Conservation (phyloP, 2,113 vertebrate genomes). For the Panthera uncia region DNA sequence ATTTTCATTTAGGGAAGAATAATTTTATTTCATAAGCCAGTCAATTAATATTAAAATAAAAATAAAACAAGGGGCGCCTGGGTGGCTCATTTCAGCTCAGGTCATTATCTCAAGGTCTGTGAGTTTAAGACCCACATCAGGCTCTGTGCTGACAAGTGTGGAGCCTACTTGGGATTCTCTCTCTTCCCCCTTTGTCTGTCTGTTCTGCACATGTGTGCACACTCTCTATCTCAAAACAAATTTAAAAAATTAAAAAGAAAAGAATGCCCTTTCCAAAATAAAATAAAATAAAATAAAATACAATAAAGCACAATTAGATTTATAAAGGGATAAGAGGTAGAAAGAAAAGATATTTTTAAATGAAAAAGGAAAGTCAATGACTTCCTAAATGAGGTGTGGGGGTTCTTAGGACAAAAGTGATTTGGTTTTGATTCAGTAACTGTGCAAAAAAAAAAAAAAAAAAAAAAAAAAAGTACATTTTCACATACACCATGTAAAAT, state of each 20-base stretch:
- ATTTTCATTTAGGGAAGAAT: not conserved
- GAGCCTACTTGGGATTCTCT: no score
- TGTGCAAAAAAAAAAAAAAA: not conserved
- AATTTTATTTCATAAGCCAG: constrained; percentile 15
- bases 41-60: not conserved
- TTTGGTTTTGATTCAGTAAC: constrained; percentile 4
- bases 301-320: not conserved
- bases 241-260: no score
- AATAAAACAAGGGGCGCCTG: not conserved
- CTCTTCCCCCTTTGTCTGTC: no score
- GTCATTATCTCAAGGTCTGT: no score
- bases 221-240: no score
- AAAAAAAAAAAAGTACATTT: no score
- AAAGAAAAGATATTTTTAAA: not conserved
- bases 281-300: not conserved
- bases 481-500: not conserved
- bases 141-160: no score
- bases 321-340: not conserved
- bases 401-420: not conserved
- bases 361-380: not conserved
- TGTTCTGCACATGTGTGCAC: no score
- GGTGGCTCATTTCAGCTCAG: no score
- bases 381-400: not conserved
- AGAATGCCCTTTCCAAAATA: no score
- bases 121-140: no score